Percentiles rank a stretch among this genome's conserved stretches.
Conservation (phyloP, 2,888 invertebrate genomes). For the Drosophila pegasa region DNA sequence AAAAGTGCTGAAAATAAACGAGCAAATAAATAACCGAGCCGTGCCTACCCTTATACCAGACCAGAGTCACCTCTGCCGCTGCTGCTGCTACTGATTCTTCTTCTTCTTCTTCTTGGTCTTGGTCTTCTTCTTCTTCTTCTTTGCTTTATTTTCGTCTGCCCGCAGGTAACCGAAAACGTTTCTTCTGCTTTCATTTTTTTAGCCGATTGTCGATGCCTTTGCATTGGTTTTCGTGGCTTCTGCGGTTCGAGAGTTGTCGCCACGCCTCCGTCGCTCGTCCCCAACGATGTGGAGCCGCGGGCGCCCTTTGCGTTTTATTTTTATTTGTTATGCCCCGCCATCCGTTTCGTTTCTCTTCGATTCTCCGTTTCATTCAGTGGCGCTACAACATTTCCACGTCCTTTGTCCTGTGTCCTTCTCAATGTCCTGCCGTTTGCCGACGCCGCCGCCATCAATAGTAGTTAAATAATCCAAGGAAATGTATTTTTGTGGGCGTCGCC, state of each 20-base stretch:
- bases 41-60: conserved; percentile 17
- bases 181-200: conserved; percentile 17
- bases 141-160: conserved; percentile 17
- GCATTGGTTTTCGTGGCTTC: conserved; percentile 49
- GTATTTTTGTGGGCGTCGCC: conserved; percentile 67
- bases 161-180: conserved; percentile 33
- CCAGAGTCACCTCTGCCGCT: background rate
- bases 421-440: conserved; percentile 26
- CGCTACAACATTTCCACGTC: conserved; percentile 18
- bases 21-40: conserved; percentile 71
- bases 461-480: conserved; percentile 75
- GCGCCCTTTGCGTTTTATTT: conserved; percentile 36
- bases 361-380: conserved; percentile 46
- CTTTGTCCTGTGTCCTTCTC: conserved; percentile 23
- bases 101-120: background rate
- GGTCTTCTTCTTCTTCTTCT: background rate
- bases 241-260: conserved; percentile 30
- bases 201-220: conserved; percentile 43
- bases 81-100: background rate
- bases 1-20: conserved; percentile 75
- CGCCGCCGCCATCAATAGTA: conserved; percentile 58
- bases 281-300: conserved; percentile 11
- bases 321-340: conserved; percentile 32
- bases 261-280: background rate
- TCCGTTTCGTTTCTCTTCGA: conserved; percentile 18